A percentile compares a stretch with the other conserved stretches of the same genome.
Evolutionary conservation across 2,113 vertebrate species (phyloP).

Genomic region (Eptatretus burgeri): DNA sequence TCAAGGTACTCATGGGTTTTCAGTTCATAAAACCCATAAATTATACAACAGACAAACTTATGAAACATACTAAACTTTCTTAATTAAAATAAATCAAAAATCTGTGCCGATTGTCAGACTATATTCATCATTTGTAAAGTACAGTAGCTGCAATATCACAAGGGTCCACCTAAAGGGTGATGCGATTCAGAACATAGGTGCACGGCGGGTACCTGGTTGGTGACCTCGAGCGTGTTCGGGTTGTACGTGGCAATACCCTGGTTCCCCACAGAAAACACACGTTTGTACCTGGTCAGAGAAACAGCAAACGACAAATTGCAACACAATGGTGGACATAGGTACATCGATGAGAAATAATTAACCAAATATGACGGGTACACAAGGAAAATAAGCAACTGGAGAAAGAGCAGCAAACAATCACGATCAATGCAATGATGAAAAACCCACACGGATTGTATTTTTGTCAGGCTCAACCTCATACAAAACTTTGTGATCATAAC

Average conservation of each 20-base stretch:
- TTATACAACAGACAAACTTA: background rate
- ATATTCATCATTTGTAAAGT: background rate
- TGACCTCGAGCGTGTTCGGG: slow-evolving; percentile 81
- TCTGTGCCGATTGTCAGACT: background rate
- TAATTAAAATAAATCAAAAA: background rate
- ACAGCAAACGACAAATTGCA: slow-evolving; percentile 7
- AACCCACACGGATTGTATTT: background rate
- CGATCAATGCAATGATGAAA: no score
- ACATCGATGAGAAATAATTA: background rate
- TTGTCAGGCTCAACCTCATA: background rate
- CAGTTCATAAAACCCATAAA: background rate
- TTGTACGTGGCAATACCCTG: slow-evolving; percentile 92
- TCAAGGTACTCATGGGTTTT: background rate
- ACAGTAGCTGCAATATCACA: background rate
- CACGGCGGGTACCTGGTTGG: slow-evolving; percentile 57
- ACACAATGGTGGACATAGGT: background rate
- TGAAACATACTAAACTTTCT: background rate
- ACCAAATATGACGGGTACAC: background rate
- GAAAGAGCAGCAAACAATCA: no score
- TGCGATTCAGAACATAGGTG: background rate
- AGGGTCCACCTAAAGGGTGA: no score
- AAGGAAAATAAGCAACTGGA: background rate
- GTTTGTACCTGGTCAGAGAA: slow-evolving; percentile 43
- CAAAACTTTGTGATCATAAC: background rate
- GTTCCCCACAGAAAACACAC: slow-evolving; percentile 83